Percentiles rank a stretch among this genome's conserved stretches.
These are phyloP conservation scores for Phyto melanocephala DNA, from an alignment of 2,888 invertebrate species.

Conservation along the genomic window DNA sequence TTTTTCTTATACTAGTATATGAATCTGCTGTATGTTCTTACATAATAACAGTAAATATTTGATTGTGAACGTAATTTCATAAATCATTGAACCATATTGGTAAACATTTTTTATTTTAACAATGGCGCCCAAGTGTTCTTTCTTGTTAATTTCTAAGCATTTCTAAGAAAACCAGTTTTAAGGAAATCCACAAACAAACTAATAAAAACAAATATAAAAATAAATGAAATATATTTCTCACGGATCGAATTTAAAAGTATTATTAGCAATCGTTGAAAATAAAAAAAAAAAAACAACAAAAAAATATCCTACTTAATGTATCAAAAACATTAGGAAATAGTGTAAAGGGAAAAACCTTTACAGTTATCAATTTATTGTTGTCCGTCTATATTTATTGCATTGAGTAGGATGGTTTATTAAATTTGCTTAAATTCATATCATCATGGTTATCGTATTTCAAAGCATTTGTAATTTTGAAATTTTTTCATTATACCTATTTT, in stretches of 20 bases:
- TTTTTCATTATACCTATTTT: too few relatives aligned
- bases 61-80: constrained; percentile 2
- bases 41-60: too few relatives aligned
- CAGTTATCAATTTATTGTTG: too few relatives aligned
- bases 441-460: too few relatives aligned
- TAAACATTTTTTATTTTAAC: background rate
- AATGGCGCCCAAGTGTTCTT: constrained; percentile 18
- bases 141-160: background rate
- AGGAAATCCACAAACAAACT: background rate
- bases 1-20: too few relatives aligned
- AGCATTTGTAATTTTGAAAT: too few relatives aligned
- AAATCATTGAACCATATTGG: constrained; percentile 11
- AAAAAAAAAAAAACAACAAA: too few relatives aligned
- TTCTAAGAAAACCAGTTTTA: background rate
- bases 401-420: too few relatives aligned
- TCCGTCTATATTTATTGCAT: too few relatives aligned
- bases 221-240: background rate
- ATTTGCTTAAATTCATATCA: too few relatives aligned
- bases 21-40: too few relatives aligned
- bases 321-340: background rate
- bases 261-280: background rate
- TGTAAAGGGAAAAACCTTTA: background rate
- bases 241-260: background rate
- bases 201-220: background rate
- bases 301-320: background rate